Evolutionary conservation across 1,140 invertebrate genomes (phyloP).

Genomic region (Drosophila tsacasi): DNA sequence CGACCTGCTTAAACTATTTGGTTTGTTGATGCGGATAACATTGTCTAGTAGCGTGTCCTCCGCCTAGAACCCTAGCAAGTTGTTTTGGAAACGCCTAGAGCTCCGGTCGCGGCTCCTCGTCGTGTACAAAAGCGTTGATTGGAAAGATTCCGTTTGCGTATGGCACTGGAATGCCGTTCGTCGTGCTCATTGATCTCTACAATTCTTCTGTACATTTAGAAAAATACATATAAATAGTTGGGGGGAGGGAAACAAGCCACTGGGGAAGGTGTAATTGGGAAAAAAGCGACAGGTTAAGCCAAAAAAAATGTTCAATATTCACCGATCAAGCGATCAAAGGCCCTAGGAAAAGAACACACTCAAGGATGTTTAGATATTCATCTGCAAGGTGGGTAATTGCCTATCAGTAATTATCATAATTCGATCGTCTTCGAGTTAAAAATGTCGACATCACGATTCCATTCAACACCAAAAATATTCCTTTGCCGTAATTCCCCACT

Average conservation of each 20-base stretch:
- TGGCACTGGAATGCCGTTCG: conserved; percentile 65
- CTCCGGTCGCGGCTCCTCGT: neutral
- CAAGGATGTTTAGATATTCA: conserved; percentile 44
- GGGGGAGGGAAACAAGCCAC: neutral
- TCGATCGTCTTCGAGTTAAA: conserved; percentile 6
- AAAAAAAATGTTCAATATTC: conserved; percentile 11
- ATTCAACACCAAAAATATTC: conserved; percentile 41
- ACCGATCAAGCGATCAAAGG: conserved; percentile 6
- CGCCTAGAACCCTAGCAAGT: conserved; percentile 6
- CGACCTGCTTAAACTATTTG: conserved; percentile 46
- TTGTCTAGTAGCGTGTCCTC: conserved; percentile 16
- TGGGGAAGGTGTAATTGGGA: neutral
- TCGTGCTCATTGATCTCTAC: conserved; percentile 3
- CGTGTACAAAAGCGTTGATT: conserved; percentile 18
- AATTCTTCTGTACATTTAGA: conserved; percentile 36
- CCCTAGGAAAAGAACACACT: conserved; percentile 44
- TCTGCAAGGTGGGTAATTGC: conserved; percentile 55
- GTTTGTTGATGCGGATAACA: conserved; percentile 27
- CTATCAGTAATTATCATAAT: conserved; percentile 38
- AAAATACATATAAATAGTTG: conserved; percentile 47
- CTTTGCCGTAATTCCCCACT: conserved; percentile 6
- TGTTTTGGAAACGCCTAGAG: conserved; percentile 31
- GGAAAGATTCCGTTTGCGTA: conserved; percentile 24
- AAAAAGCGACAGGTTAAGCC: conserved; percentile 4
- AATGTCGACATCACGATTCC: neutral